phyloP scores from a whole-genome alignment of 2,888 invertebrate species.

The Diabrotica balteata region DNA sequence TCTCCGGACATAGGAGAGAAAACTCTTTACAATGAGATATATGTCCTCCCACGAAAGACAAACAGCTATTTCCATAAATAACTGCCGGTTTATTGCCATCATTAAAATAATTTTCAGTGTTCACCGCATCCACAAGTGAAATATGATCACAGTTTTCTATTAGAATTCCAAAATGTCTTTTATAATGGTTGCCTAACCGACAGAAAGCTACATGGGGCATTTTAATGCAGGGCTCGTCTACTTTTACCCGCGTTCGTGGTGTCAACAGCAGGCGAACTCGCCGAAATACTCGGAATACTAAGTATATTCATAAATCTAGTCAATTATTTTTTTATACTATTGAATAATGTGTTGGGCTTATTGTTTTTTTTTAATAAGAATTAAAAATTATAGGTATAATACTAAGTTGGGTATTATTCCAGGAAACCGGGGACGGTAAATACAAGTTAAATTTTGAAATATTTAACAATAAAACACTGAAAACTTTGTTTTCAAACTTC shows the following conservation, averaged over 20 bases:
- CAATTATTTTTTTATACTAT: slow-evolving; percentile 36
- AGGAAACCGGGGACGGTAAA: too few species aligned
- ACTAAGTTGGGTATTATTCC: too few species aligned
- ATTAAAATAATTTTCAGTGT: slow-evolving; percentile 57
- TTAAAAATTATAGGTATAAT: too few species aligned
- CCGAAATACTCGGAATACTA: slow-evolving; percentile 40
- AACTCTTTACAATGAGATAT: slow-evolving; percentile 18
- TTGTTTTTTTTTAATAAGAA: too few species aligned
- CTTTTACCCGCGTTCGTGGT: slow-evolving; percentile 28
- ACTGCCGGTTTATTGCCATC: slow-evolving; percentile 53
- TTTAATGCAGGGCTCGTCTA: slow-evolving; percentile 46
- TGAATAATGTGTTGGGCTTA: too few species aligned
- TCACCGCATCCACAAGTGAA: slow-evolving; percentile 54
- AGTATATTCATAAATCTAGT: slow-evolving; percentile 40
- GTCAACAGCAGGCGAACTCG: slow-evolving; percentile 42
- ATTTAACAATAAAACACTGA: too few species aligned
- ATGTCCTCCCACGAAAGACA: slow-evolving; percentile 33
- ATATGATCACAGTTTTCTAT: slow-evolving; percentile 56
- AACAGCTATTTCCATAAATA: slow-evolving; percentile 50
- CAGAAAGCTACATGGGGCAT: slow-evolving; percentile 49
- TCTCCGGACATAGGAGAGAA: background rate
- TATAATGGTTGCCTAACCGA: slow-evolving; percentile 46
- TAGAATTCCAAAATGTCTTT: slow-evolving; percentile 54
- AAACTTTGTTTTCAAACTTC: too few species aligned
- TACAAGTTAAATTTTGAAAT: too few species aligned